A percentile compares a stretch with the other conserved stretches of the same genome.
Evolutionary conservation across 1,140 invertebrate genomes (phyloP).

Genomic region (Drosophila saltans): DNA sequence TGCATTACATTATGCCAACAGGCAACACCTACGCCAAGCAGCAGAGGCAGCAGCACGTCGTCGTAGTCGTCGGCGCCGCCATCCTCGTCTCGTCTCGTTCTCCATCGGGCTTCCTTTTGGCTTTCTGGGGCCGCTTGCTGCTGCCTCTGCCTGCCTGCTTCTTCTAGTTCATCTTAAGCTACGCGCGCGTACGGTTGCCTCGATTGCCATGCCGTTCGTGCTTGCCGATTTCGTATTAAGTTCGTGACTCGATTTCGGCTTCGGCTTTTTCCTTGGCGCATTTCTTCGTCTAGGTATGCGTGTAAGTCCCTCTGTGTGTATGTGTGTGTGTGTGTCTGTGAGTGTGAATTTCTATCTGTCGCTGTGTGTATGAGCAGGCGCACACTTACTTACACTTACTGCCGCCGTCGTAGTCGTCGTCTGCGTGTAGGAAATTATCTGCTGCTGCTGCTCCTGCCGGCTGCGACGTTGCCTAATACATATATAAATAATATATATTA

Average conservation of each 20-base stretch:
- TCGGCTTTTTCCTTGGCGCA: constrained; percentile 63
- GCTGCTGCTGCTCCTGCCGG: constrained; percentile 60
- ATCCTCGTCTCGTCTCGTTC: constrained; percentile 42
- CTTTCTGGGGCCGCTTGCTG: constrained; percentile 59
- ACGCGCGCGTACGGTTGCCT: constrained; percentile 74
- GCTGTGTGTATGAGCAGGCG: constrained; percentile 68
- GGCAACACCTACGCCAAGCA: constrained; percentile 35
- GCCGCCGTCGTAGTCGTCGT: constrained; percentile 18
- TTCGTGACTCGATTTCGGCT: constrained; percentile 44
- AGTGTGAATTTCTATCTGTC: constrained; percentile 29
- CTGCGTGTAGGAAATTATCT: constrained; percentile 79
- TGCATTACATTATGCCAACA: constrained; percentile 74
- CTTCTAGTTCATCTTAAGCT: constrained; percentile 83
- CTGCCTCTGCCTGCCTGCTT: constrained; percentile 70
- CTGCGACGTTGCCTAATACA: constrained; percentile 71
- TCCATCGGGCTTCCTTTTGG: constrained; percentile 38
- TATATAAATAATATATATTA: constrained; percentile 83
- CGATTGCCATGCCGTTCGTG: constrained; percentile 39
- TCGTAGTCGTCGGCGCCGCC: constrained; percentile 44
- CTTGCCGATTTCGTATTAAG: constrained; percentile 43
- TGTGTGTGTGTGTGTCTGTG: background rate
- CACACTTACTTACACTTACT: constrained; percentile 80
- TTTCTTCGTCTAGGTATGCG: constrained; percentile 69
- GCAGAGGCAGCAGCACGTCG: constrained; percentile 41
- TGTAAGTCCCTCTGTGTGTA: constrained; percentile 11